Percentiles rank a stretch among this genome's conserved stretches.
Evolutionary conservation across 2,888 invertebrate species (phyloP).

Genomic region (Anorthoa munda): DNA sequence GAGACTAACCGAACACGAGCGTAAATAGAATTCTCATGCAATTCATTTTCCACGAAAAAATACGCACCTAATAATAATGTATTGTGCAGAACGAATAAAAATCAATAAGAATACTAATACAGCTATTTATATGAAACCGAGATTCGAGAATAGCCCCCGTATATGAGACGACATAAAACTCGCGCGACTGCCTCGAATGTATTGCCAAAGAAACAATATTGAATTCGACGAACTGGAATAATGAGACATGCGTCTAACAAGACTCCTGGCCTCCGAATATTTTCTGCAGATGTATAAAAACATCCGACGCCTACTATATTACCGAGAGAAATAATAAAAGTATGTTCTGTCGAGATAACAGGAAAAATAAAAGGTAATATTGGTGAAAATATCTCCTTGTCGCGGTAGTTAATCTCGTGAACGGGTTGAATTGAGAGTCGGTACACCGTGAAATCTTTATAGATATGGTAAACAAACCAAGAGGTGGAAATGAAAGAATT

Average conservation of each 20-base stretch:
- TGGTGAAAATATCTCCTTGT: slow-evolving; percentile 44
- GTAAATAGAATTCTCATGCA: background rate
- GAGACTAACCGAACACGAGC: background rate
- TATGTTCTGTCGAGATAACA: slow-evolving; percentile 42
- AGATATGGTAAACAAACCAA: slow-evolving; percentile 21
- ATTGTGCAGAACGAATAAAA: slow-evolving; percentile 20
- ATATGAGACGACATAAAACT: slow-evolving; percentile 63
- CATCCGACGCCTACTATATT: slow-evolving; percentile 53
- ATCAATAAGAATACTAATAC: slow-evolving; percentile 21
- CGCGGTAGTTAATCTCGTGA: slow-evolving; percentile 40
- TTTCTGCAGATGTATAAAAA: slow-evolving; percentile 57
- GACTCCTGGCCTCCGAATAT: slow-evolving; percentile 64
- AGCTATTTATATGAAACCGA: slow-evolving; percentile 27
- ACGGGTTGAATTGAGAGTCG: slow-evolving; percentile 41
- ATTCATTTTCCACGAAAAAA: slow-evolving; percentile 15
- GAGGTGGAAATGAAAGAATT: slow-evolving; percentile 27
- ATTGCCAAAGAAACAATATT: slow-evolving; percentile 76
- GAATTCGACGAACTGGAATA: slow-evolving; percentile 74
- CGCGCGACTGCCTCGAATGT: slow-evolving; percentile 68
- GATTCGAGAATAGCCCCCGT: slow-evolving; percentile 64
- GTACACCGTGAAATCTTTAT: slow-evolving; percentile 21
- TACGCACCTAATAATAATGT: background rate
- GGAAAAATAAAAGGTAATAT: slow-evolving; percentile 54
- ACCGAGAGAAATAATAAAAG: slow-evolving; percentile 54
- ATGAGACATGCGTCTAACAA: slow-evolving; percentile 70